Conservation (phyloP, 1,140 invertebrate genomes). For the Sminthurides bifidus region DNA sequence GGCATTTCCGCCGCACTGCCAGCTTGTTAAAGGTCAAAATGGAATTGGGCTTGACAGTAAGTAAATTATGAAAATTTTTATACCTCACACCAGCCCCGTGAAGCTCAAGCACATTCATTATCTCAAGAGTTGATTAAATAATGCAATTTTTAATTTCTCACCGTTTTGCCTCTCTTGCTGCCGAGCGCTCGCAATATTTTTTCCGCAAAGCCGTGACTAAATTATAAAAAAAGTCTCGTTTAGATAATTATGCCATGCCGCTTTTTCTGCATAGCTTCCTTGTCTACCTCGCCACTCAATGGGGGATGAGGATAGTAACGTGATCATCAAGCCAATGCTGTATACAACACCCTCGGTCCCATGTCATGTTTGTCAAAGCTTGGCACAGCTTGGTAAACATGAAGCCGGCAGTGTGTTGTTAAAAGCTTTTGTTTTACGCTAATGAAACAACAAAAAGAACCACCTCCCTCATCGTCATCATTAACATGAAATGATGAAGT, state of each 20-base stretch:
- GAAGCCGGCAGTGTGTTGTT: too few species aligned
- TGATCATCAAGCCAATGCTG: constrained; percentile 1
- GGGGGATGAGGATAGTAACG: neutral
- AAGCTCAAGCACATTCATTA: neutral
- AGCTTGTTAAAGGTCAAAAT: constrained; percentile 13
- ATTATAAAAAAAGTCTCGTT: neutral
- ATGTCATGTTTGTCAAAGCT: too few species aligned
- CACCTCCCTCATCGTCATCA: too few species aligned
- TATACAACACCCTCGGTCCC: too few species aligned
- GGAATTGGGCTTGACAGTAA: constrained; percentile 11
- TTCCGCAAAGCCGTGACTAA: neutral
- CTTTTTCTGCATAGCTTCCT: neutral
- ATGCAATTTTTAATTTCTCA: constrained; percentile 33
- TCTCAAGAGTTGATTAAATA: constrained; percentile 22
- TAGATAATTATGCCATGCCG: neutral
- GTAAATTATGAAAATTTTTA: constrained; percentile 20
- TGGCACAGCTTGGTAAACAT: too few species aligned
- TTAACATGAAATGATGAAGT: too few species aligned
- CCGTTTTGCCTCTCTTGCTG: too few species aligned
- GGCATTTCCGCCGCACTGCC: neutral
- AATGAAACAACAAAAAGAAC: too few species aligned
- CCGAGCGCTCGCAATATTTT: too few species aligned
- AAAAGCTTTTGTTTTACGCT: too few species aligned
- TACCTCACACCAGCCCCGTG: neutral
- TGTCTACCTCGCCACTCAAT: neutral